Conservation (phyloP, 2,888 invertebrate genomes). For the Eupithecia tripunctaria region DNA sequence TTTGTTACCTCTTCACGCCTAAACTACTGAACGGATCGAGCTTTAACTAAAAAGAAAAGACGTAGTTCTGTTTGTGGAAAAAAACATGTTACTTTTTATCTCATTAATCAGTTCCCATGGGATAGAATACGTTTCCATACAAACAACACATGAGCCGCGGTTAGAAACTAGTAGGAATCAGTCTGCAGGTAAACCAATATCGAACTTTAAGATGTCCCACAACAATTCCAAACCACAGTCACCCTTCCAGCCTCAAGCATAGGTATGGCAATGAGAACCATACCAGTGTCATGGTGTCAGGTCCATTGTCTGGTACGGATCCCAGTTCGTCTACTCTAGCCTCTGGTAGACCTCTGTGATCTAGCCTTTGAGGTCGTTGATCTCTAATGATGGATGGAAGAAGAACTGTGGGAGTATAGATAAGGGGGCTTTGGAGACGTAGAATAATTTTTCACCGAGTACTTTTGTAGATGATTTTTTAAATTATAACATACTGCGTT, state of each 20-base stretch:
- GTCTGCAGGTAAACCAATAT: background rate
- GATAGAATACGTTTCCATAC: no score
- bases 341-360: background rate
- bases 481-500: no score
- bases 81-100: no score
- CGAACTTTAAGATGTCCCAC: constrained; percentile 1
- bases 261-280: constrained; percentile 52
- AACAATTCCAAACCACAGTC: constrained; percentile 11
- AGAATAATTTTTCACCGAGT: no score
- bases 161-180: no score
- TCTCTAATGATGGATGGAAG: constrained; percentile 16
- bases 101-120: no score
- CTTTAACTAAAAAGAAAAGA: no score
- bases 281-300: constrained; percentile 43
- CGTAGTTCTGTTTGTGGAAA: no score
- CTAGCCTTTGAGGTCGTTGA: constrained; percentile 19
- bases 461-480: no score
- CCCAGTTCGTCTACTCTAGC: constrained; percentile 24
- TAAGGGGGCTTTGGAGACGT: background rate
- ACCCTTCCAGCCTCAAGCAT: constrained; percentile 26
- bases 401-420: constrained; percentile 28
- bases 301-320: constrained; percentile 32
- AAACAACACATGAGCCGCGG: no score
- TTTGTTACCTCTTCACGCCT: no score
- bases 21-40: no score